Evolutionary conservation across 2,888 invertebrate species (phyloP).

Genomic region (Acanthosepion lycidas): DNA sequence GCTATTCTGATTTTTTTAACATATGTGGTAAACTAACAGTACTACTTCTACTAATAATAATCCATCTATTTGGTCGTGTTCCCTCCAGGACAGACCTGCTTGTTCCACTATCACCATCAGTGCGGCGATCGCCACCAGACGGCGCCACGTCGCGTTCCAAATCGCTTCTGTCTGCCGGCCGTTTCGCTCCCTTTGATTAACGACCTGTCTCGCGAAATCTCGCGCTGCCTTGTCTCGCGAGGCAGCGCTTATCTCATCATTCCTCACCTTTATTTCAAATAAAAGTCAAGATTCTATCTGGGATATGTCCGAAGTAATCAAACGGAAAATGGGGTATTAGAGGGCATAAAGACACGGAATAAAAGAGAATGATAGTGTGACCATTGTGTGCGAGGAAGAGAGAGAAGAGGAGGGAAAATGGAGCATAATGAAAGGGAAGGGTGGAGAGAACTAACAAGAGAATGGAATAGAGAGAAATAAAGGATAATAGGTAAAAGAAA

Average conservation of each 20-base stretch:
- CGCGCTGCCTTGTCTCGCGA: slow-evolving; percentile 33
- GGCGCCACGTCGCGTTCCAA: slow-evolving; percentile 8
- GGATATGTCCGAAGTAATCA: slow-evolving; percentile 33
- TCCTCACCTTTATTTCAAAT: slow-evolving; percentile 33
- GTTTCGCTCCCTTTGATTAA: slow-evolving; percentile 23
- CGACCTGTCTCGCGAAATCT: slow-evolving; percentile 33
- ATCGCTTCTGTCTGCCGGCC: slow-evolving; percentile 33
- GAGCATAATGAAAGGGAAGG: background rate
- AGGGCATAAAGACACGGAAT: background rate
- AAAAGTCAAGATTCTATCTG: slow-evolving; percentile 33
- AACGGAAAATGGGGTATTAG: slow-evolving; percentile 33
- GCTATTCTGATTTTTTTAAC: too few relatives aligned
- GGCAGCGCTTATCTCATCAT: slow-evolving; percentile 33
- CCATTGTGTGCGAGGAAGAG: background rate
- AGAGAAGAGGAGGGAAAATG: background rate
- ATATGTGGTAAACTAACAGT: too few relatives aligned
- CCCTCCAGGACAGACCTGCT: background rate
- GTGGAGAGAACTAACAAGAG: background rate
- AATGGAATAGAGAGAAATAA: background rate
- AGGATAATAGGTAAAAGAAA: background rate
- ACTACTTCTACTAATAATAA: background rate
- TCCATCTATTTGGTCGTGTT: background rate
- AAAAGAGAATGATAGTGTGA: background rate
- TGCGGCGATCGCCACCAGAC: background rate
- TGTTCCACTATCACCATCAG: background rate